Percentiles rank a stretch among this genome's conserved stretches.
Evolutionary conservation across 2,113 vertebrate species (phyloP).

Genomic region (Nettapus auritus): DNA sequence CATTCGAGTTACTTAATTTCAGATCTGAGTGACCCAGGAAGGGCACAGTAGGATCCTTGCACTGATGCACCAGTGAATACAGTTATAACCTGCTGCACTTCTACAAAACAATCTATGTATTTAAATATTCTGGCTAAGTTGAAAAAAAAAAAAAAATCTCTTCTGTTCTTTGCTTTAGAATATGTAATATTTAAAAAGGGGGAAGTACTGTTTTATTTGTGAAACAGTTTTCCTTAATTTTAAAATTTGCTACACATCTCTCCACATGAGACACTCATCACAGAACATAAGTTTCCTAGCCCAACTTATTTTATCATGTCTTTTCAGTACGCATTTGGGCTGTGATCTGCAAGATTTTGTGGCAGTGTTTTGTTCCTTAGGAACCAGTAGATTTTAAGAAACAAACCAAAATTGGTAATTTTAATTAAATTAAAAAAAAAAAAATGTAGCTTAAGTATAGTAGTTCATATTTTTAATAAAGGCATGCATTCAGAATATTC

Average conservation of each 20-base stretch:
- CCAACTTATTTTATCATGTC: background rate
- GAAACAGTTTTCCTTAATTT: background rate
- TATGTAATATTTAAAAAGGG: background rate
- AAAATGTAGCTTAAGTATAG: background rate
- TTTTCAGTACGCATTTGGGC: background rate
- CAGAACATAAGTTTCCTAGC: background rate
- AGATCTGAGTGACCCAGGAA: background rate
- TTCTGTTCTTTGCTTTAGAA: background rate
- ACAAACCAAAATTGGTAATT: background rate
- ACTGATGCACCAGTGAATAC: background rate
- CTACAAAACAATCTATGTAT: background rate
- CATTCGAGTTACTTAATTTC: background rate
- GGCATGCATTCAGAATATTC: background rate
- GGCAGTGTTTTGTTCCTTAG: background rate
- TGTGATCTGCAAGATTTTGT: background rate
- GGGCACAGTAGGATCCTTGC: background rate
- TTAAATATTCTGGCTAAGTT: background rate
- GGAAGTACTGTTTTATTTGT: background rate
- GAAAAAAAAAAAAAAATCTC: background rate
- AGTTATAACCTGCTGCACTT: background rate
- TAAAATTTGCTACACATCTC: background rate
- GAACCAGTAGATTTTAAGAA: background rate
- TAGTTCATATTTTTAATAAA: background rate
- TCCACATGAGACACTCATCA: accelerated
- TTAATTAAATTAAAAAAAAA: background rate